Conservation (phyloP, 2,888 invertebrate species). For the Terebella lapidaria region DNA sequence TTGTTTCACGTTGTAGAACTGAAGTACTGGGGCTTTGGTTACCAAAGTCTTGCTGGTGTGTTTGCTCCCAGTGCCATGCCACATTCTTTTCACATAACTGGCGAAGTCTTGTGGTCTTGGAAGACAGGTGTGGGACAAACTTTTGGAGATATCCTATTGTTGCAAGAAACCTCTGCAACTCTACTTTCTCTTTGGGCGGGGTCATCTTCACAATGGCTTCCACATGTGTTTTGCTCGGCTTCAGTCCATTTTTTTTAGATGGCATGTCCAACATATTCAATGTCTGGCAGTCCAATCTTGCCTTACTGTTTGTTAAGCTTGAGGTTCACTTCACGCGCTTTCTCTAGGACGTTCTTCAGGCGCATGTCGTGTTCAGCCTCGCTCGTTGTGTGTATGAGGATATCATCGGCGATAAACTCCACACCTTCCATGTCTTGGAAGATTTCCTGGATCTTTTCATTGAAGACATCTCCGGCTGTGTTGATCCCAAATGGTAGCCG, state of each 20-base stretch:
- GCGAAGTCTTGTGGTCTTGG: too few relatives aligned
- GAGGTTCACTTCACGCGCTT: slow-evolving; percentile 1
- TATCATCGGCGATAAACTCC: slow-evolving; percentile 6
- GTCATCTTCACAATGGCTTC: too few relatives aligned
- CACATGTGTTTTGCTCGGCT: too few relatives aligned
- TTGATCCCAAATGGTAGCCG: slow-evolving; percentile 6
- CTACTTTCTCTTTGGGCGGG: too few relatives aligned
- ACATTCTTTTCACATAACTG: too few relatives aligned
- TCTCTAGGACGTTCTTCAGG: slow-evolving; percentile 1
- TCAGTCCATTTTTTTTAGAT: too few relatives aligned
- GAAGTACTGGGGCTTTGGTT: slow-evolving; percentile 21
- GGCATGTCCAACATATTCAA: too few relatives aligned
- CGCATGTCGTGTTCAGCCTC: slow-evolving; percentile 1
- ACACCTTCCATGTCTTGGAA: slow-evolving; percentile 3
- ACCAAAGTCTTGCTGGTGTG: slow-evolving; percentile 23
- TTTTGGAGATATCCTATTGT: too few relatives aligned
- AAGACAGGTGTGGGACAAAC: too few relatives aligned
- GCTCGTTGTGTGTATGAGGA: slow-evolving; percentile 1
- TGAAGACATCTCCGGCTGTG: slow-evolving; percentile 1
- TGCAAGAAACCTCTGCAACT: too few relatives aligned
- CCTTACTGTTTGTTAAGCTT: slow-evolving; percentile 10
- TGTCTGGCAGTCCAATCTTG: too few relatives aligned
- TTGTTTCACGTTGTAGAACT: slow-evolving; percentile 21
- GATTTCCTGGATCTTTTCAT: neutral
- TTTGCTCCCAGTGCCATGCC: slow-evolving; percentile 3